Evolutionary conservation across 2,797 vertebrate genomes (phyloP), one percentile per base, ranked within the genome.

Genomic region (Hylomyscus alleni): DNA sequence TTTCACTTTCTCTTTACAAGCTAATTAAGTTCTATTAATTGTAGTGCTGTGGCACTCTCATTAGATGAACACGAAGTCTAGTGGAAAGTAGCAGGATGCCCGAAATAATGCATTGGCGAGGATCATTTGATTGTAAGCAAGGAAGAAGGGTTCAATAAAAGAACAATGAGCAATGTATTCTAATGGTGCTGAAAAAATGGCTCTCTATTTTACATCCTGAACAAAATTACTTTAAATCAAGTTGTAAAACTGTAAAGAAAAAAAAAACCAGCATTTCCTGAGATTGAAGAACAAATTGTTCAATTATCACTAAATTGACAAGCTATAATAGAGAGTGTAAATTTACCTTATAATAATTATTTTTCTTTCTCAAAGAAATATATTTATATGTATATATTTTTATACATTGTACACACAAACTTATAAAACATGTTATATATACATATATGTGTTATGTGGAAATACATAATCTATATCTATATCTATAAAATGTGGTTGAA

Each of bases 221-320:
- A 76, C 58, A 85, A 89, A 75, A n/a, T 47, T 91, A 54, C 14
- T 72, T 19, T 73, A 83, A 89, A 29, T 89, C 6, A 65, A 97
- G n/a, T 83, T 1, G 1, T 62, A 75, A 95, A 89, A 69, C 0
- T 54, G 52, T 40, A 89, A 87, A 67, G 6, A 47, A 82, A 84
- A 89, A 34, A n/a, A n/a, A n/a, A 7, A n/a, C 50, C 52, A 44
- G 15, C 12, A 78, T 52, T 7, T 73, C 6, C 2, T 83, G n/a
- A 11, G 3, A 4, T 78, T 89, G 24, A 3, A 31, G 13, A 92
- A 37, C 29, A 3, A 37, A 19, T 76, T 93, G 19, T 77, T 56
- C 24, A 65, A 40, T 76, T 15, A 31, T 73, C 0, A 22, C 0
- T 37, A 93, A 92, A 88, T 84, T 6, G 22, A 88, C 19, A 90